A percentile compares a stretch with the other conserved stretches of the same genome.
These are phyloP conservation scores for Tetramorium bicarinatum DNA, from an alignment of 2,888 invertebrate species.

Conservation along the genomic window DNA sequence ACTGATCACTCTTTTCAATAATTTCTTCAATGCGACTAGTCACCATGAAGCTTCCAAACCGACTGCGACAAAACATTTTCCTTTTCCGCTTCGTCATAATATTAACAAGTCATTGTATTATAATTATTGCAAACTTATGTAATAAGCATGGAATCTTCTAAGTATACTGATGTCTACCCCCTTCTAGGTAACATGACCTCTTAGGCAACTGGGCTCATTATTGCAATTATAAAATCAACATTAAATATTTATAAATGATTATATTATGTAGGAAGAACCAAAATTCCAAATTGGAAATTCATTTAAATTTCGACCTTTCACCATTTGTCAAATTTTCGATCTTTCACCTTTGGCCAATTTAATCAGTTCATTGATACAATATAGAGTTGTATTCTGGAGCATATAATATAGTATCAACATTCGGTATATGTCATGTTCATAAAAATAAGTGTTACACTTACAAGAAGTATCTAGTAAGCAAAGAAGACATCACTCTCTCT, in stretches of 20 bases:
- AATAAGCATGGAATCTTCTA: neutral
- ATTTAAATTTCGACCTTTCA: neutral
- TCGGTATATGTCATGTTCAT: neutral
- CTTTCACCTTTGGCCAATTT: neutral
- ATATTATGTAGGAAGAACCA: neutral
- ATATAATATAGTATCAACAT: neutral
- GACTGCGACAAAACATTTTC: slow-evolving; percentile 76
- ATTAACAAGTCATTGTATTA: slow-evolving; percentile 71
- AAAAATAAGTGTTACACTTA: neutral
- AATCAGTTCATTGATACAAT: neutral
- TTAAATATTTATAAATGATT: slow-evolving; percentile 27
- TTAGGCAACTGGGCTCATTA: neutral
- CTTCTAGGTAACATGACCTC: neutral
- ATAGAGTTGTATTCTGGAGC: neutral
- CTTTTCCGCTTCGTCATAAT: slow-evolving; percentile 48
- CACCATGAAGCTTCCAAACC: slow-evolving; percentile 72
- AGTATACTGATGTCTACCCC: neutral
- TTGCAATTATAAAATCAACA: neutral
- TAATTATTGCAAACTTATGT: slow-evolving; percentile 61
- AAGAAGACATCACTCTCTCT: neutral
- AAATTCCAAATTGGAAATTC: neutral
- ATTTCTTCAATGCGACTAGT: slow-evolving; percentile 76
- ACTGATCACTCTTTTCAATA: neutral
- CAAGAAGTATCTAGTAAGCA: neutral
- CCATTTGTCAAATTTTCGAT: neutral